phyloP scores from a whole-genome alignment of 2,888 invertebrate species.

The Danaus chrysippus region DNA sequence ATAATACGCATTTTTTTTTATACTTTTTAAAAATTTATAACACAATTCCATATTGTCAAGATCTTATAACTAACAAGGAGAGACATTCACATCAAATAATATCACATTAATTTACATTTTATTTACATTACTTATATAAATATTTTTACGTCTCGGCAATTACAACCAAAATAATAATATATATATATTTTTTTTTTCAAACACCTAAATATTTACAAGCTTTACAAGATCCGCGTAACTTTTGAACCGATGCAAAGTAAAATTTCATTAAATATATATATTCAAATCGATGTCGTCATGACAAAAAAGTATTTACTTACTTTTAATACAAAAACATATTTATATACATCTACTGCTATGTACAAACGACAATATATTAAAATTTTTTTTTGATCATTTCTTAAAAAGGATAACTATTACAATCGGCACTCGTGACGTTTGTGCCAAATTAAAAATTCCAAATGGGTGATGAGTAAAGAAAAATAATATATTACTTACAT shows the following conservation, averaged over 20 bases:
- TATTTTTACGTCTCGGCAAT: conserved; percentile 10
- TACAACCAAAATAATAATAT: conserved; percentile 15
- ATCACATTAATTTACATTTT: conserved; percentile 22
- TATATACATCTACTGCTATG: conserved; percentile 32
- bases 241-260: conserved; percentile 11
- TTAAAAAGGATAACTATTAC: conserved; percentile 9
- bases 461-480: conserved; percentile 2
- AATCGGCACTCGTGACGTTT: neutral
- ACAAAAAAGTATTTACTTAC: conserved; percentile 28
- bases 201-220: conserved; percentile 28
- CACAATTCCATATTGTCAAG: conserved; percentile 68
- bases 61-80: conserved; percentile 38
- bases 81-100: conserved; percentile 29
- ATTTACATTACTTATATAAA: conserved; percentile 19
- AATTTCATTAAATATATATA: conserved; percentile 19
- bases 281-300: conserved; percentile 11
- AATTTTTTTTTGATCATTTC: conserved; percentile 14
- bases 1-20: conserved; percentile 52
- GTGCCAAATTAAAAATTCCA: conserved; percentile 11
- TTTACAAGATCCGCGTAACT: conserved; percentile 5
- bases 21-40: conserved; percentile 56
- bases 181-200: conserved; percentile 8
- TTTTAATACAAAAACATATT: conserved; percentile 32
- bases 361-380: conserved; percentile 22
- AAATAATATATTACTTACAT: conserved; percentile 23